phyloP scores from a whole-genome alignment of 1,140 invertebrate species.

The Sitobion miscanthi region DNA sequence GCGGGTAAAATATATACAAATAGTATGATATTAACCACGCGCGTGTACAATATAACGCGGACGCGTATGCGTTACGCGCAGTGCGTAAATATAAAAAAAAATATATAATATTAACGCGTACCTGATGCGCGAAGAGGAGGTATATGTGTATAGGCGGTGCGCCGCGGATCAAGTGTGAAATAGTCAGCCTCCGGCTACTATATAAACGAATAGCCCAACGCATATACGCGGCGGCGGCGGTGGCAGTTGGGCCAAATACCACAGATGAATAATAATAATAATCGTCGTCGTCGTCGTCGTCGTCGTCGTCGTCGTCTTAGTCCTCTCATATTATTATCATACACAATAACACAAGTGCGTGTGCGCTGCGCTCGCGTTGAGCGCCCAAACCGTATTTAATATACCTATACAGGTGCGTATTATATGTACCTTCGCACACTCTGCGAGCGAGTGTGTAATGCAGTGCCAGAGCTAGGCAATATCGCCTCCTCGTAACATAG shows the following conservation, averaged over 20 bases:
- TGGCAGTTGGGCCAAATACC: slow-evolving; percentile 41
- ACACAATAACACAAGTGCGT: too few species aligned
- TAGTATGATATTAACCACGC: too few species aligned
- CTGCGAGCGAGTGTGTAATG: background rate
- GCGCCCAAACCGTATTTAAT: background rate
- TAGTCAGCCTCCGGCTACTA: slow-evolving; percentile 42
- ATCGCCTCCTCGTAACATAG: background rate
- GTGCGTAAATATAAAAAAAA: background rate
- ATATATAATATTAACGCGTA: slow-evolving; percentile 6
- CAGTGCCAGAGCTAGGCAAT: background rate
- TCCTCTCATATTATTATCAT: background rate
- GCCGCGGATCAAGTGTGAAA: slow-evolving; percentile 28
- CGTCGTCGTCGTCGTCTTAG: background rate
- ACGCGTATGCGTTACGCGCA: background rate
- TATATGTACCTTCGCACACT: background rate
- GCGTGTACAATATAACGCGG: background rate
- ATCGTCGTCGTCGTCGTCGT: background rate
- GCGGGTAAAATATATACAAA: background rate
- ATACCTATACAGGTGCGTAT: background rate
- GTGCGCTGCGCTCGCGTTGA: background rate
- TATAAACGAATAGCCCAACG: background rate
- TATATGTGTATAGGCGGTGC: background rate
- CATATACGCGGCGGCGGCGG: background rate
- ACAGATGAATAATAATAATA: slow-evolving; percentile 32
- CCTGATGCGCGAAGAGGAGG: background rate